Evolutionary conservation across 1,140 invertebrate species (phyloP).

Genomic region (Camponotus pennsylvanicus): DNA sequence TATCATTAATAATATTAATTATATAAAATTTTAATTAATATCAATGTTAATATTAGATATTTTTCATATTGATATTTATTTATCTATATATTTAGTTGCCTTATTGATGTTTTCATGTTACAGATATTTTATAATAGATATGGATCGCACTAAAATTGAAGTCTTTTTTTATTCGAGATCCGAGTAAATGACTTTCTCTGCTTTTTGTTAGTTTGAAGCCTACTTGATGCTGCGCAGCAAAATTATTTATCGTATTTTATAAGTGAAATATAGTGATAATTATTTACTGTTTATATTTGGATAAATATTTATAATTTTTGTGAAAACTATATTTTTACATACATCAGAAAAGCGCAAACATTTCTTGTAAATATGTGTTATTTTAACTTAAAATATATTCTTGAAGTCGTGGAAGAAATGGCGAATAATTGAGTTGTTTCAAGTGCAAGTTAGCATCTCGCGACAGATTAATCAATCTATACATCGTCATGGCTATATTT

Average conservation of each 20-base stretch:
- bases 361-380: not conserved
- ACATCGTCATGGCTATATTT: not conserved
- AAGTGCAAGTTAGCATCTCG: conserved; percentile 1
- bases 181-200: not conserved
- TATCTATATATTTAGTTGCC: not conserved
- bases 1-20: no score
- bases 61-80: conserved; percentile 2
- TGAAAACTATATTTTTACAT: not conserved
- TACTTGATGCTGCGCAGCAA: not conserved
- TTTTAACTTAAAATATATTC: conserved; percentile 10
- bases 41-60: not conserved
- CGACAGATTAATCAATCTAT: not conserved
- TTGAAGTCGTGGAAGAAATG: not conserved
- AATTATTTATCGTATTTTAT: not conserved
- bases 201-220: not conserved
- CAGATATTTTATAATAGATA: not conserved
- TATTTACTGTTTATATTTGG: not conserved
- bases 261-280: not conserved
- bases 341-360: not conserved
- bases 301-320: conserved; percentile 35
- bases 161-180: not conserved
- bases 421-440: conserved; percentile 19
- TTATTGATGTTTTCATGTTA: not conserved
- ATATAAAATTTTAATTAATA: not conserved
- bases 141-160: not conserved